Evolutionary conservation across 2,888 invertebrate genomes (phyloP), one percentile per base, ranked within the genome.

Genomic region (Lysandra bellargus): DNA sequence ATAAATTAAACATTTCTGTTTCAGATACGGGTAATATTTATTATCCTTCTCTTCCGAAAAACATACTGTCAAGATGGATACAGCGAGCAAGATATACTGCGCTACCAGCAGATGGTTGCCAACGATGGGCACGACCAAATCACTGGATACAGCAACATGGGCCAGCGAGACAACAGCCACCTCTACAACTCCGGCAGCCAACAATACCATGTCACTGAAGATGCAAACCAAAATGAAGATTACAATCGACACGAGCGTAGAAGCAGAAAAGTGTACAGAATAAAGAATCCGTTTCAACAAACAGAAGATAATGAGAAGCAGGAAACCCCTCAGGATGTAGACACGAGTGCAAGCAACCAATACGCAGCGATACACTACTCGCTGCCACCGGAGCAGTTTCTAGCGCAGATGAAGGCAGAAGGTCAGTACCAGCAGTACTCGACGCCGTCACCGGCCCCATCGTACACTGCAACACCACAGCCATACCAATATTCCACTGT

Each of bases 21-120:
- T 80, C 94, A 95, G 95, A 91, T 94, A 91, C 91, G 91, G 91
- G 88, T 92, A 89, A 89, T 95, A 90, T 90, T 91, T 87, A 86
- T 91, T 84, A 87, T 90, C 84, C 87, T 90, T 85, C 82, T 91
- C 81, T 84, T 90, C 84, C 85, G 86, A 82, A 85, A 84, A 81
- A 85, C 85, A 81, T 85, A 85, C 86, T 91, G 92, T 87, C 93
- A 94, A 87, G 91, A 94, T 88, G 91, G 89, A 81, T 93, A 88
- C 85, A 84, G 88, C 82, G 88, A 93, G 81, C 90, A 90, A 82
- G 92, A 93, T 79, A 83, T 91, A 57, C 85, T 91, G 79, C 90
- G 92, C 69, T 88, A 89, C 80, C 90, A 92, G 82, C 91, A 91
- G 82, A 85, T 91, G 82, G 86, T 89, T 79, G 83, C 90, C 57